A percentile compares a stretch with the other conserved stretches of the same genome.
phyloP scores from a whole-genome alignment of 2,113 vertebrate genomes.

The Lethenteron camtschaticum region DNA sequence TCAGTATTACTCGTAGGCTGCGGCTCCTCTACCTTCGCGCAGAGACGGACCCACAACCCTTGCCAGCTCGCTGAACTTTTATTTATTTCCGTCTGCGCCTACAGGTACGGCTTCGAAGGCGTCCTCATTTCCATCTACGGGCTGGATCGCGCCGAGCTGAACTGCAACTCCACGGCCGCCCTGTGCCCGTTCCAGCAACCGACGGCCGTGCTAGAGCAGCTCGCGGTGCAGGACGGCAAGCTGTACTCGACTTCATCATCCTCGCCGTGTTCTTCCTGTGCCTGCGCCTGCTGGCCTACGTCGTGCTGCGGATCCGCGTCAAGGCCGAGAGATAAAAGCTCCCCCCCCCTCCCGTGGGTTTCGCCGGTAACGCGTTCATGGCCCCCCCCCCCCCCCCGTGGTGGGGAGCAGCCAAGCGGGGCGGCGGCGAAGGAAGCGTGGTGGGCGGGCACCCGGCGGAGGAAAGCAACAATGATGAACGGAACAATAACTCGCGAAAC shows the following conservation, averaged over 20 bases:
- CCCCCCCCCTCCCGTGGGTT: too few species aligned
- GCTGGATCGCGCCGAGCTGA: slow-evolving; percentile 64
- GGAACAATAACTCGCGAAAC: too few species aligned
- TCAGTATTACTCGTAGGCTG: too few species aligned
- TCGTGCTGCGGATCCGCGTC: slow-evolving; percentile 80
- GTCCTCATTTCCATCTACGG: slow-evolving; percentile 89
- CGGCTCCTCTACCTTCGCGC: background rate
- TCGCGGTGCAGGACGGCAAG: slow-evolving; percentile 77
- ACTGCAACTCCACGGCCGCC: slow-evolving; percentile 28
- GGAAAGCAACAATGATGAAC: too few species aligned
- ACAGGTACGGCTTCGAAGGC: slow-evolving; percentile 84
- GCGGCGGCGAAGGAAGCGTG: too few species aligned
- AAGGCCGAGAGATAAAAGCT: slow-evolving; percentile 61
- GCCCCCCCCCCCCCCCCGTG: too few species aligned
- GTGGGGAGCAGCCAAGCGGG: too few species aligned
- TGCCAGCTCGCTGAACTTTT: background rate
- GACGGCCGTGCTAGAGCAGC: slow-evolving; percentile 50
- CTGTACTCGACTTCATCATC: slow-evolving; percentile 88
- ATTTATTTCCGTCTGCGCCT: background rate
- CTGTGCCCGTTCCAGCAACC: slow-evolving; percentile 70
- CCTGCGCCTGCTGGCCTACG: slow-evolving; percentile 66
- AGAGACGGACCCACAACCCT: background rate
- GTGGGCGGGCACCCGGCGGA: too few species aligned
- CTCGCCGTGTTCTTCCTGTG: slow-evolving; percentile 72
- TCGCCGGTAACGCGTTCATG: too few species aligned